phyloP scores from a whole-genome alignment of 2,797 vertebrate genomes.

The Tauraco hartlaubi region DNA sequence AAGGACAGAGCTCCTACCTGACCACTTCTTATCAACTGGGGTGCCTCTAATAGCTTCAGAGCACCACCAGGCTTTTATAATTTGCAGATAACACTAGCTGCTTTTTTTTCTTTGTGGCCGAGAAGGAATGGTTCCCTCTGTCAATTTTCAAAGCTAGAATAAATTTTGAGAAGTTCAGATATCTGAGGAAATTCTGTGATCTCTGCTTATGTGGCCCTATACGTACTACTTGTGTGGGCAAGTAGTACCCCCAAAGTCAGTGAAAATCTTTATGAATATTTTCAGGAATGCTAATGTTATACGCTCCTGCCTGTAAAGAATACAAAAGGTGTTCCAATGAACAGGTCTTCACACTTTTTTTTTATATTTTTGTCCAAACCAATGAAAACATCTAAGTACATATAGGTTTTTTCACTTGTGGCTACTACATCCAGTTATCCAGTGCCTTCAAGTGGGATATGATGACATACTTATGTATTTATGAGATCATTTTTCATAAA shows the following conservation, averaged over 20 bases:
- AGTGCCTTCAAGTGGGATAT: constrained; percentile 63
- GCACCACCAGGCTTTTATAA: rapidly evolving
- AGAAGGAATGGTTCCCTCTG: background rate
- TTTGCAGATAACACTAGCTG: background rate
- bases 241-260: rapidly evolving
- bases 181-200: background rate
- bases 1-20: background rate
- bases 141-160: background rate
- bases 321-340: background rate
- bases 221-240: rapidly evolving
- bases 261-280: background rate
- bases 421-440: constrained; percentile 66
- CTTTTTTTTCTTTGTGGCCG: background rate
- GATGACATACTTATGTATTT: constrained; percentile 72
- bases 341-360: background rate
- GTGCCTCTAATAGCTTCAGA: rapidly evolving
- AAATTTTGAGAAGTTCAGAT: background rate
- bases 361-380: constrained; percentile 25
- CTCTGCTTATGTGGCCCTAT: background rate
- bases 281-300: background rate
- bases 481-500: constrained; percentile 64
- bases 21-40: background rate
- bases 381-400: constrained; percentile 32
- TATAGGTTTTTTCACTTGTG: constrained; percentile 38
- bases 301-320: background rate